Percentiles rank a stretch among this genome's conserved stretches.
These are phyloP conservation scores for Presbytis comata DNA, from an alignment of 2,797 vertebrate species.

Conservation along the genomic window DNA sequence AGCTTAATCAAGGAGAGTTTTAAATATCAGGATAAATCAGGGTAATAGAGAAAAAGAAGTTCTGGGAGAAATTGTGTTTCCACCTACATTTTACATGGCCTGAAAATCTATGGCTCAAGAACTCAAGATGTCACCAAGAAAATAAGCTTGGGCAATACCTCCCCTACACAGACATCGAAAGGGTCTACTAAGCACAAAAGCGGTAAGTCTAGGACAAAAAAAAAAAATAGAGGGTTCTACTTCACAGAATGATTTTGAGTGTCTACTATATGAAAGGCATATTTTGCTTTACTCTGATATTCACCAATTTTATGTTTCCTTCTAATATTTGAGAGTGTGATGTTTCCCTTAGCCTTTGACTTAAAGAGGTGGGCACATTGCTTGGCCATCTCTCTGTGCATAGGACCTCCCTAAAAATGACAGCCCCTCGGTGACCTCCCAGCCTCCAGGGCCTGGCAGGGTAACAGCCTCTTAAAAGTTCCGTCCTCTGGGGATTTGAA, in stretches of 20 bases:
- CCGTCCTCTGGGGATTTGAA: not conserved
- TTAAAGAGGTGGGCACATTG: rapidly evolving
- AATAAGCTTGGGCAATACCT: not conserved
- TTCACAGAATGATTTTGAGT: not conserved
- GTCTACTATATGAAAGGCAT: not conserved
- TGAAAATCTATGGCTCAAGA: not conserved
- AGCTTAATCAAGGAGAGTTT: not conserved
- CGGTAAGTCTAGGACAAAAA: not conserved
- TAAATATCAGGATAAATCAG: not conserved
- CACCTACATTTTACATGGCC: not conserved
- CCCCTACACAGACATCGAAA: not conserved
- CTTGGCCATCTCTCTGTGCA: not conserved
- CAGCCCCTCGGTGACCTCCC: not conserved
- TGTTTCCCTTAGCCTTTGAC: not conserved
- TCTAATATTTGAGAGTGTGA: not conserved
- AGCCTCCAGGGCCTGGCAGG: not conserved
- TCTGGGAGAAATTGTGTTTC: not conserved
- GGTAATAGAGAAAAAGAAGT: not conserved
- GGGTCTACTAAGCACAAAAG: not conserved
- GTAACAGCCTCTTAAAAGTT: not conserved
- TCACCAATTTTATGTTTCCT: not conserved
- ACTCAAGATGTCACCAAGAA: not conserved
- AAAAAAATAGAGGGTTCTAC: not conserved
- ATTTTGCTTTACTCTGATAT: not conserved
- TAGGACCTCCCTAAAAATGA: not conserved